Conservation (phyloP, 1,140 invertebrate genomes). For the Monochamus saltuarius region DNA sequence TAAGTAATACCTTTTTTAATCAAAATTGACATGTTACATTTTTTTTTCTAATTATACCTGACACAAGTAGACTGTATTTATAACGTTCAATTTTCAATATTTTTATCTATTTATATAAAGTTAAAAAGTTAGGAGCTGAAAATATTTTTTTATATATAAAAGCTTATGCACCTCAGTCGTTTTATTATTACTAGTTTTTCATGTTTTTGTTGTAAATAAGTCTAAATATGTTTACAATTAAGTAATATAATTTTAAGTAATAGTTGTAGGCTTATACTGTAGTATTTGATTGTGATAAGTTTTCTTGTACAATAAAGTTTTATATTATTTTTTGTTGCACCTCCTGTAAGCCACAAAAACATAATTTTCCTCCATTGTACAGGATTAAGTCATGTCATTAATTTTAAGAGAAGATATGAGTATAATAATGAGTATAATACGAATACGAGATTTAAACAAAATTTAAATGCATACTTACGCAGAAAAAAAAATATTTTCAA, state of each 20-base stretch:
- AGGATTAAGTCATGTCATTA: too few species aligned
- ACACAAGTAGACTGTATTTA: neutral
- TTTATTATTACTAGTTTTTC: neutral
- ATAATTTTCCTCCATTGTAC: too few species aligned
- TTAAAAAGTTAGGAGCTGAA: neutral
- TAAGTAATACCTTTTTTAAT: constrained; percentile 24
- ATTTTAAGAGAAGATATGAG: too few species aligned
- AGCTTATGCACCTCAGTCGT: neutral
- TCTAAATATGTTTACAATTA: neutral
- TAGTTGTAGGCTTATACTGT: constrained; percentile 3
- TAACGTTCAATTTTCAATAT: constrained; percentile 6
- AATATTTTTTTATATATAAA: neutral
- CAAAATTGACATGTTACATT: neutral
- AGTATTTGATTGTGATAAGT: constrained; percentile 13
- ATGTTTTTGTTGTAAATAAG: neutral
- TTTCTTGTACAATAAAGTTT: constrained; percentile 8
- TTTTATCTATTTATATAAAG: neutral
- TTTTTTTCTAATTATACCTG: constrained; percentile 4
- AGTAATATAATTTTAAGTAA: constrained; percentile 3
- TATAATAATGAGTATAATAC: too few species aligned
- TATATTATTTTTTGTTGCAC: too few species aligned
- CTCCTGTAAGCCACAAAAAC: too few species aligned
- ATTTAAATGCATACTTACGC: too few species aligned
- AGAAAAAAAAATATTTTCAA: too few species aligned
- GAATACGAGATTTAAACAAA: too few species aligned